These are phyloP conservation scores for Troglohyphantes excavatus DNA, from an alignment of 2,888 invertebrate genomes.

Conservation along the genomic window DNA sequence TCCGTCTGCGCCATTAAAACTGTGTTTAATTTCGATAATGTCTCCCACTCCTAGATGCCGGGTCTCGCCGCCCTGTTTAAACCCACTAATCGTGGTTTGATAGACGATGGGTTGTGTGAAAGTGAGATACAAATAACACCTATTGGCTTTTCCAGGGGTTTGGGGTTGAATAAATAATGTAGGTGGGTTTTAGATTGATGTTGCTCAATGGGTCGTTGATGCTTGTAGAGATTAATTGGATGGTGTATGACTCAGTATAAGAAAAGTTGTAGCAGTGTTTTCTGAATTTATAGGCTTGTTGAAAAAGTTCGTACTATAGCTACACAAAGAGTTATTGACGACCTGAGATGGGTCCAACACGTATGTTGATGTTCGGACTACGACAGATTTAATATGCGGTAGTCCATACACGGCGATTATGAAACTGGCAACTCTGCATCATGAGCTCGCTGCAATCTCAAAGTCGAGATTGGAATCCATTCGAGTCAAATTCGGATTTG, in stretches of 20 bases:
- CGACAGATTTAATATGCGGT: too few species aligned
- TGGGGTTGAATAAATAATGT: conserved; percentile 22
- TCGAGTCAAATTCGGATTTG: too few species aligned
- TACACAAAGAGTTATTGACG: too few species aligned
- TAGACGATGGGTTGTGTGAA: conserved; percentile 42
- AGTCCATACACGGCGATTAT: too few species aligned
- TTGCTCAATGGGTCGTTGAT: conserved; percentile 12
- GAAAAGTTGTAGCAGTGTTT: neutral
- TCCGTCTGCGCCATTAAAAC: conserved; percentile 47
- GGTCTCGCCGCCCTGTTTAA: conserved; percentile 15
- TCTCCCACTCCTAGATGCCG: conserved; percentile 8
- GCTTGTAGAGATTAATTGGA: conserved; percentile 1
- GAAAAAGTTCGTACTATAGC: too few species aligned
- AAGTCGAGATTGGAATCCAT: too few species aligned
- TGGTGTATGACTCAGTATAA: neutral
- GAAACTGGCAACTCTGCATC: too few species aligned
- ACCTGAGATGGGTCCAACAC: too few species aligned
- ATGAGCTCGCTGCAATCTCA: too few species aligned
- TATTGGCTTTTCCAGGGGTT: conserved; percentile 6
- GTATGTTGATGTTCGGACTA: too few species aligned
- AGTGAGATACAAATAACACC: conserved; percentile 65
- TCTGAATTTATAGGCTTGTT: neutral
- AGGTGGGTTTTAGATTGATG: conserved; percentile 3
- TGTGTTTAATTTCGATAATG: conserved; percentile 76
- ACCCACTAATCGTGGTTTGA: conserved; percentile 58